Base-by-base conservation (phyloP, 2,113 vertebrate genomes). In the Eclectus roratus region DNA sequence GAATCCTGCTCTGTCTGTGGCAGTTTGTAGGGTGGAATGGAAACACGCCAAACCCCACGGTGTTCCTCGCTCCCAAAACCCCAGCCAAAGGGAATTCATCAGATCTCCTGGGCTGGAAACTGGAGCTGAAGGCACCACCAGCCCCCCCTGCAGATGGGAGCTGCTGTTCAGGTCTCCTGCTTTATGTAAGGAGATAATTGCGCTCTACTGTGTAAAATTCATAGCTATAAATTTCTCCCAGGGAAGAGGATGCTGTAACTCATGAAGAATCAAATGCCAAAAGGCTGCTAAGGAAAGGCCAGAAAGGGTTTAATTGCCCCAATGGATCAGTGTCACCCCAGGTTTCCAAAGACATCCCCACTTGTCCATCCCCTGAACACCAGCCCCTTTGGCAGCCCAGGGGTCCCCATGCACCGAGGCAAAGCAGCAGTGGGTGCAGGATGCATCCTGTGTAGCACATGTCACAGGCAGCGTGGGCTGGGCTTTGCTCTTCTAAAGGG, bases 41-140 rank as follows among this genome's bases (percentile, higher is more conserved):
- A 29, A 89, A 33, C 3, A 0, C 3, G 35, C 8, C 53, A 73
- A 18, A 4, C 6, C 23, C 17, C 5, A 1, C 9, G 1, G n/a
- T 1, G 0, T 46, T 90, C 46, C 39, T 68, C 4, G 0, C 11
- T 55, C 33, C 20, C 31, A 12, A 35, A 47, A 17, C 25, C 28
- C 3, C 39, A 46, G 17, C 12, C 39, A 0, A 0, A 3, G 52
- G 63, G 66, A 37, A 68, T 58, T 78, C 60, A 33, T 31, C 0
- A 13, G 39, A 17, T 4, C 0, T 88, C 46, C 58, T 31, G 11
- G 60, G 14, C 44, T 76, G 71, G 80, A 68, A 39, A 25, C 17
- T 27, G 53, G 53, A 33, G 53, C 53, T 31, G 52, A 39, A 52
- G 53, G 43, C 17, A 2, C 47, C 29, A 4, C 2, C 0, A 1